Percentiles rank a stretch among this genome's conserved stretches.
Evolutionary conservation across 1,140 invertebrate species (phyloP).

Genomic region (Ericerus pela): DNA sequence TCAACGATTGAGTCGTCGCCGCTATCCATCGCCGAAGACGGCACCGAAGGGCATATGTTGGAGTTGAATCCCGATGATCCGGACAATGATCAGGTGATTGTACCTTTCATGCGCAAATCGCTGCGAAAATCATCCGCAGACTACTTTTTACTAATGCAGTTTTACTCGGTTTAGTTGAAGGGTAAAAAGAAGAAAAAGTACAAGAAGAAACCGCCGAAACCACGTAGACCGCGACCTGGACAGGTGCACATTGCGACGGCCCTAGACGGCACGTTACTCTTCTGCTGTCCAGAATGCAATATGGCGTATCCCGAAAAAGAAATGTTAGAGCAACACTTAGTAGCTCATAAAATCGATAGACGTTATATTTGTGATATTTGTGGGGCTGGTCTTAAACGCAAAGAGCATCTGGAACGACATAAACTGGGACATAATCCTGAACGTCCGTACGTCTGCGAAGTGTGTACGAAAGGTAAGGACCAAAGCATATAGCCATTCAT

Average conservation of each 20-base stretch:
- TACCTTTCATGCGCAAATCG: not conserved
- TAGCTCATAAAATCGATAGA: conserved; percentile 59
- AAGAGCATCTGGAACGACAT: conserved; percentile 62
- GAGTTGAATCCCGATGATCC: conserved; percentile 2
- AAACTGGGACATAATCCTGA: conserved; percentile 64
- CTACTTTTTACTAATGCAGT: not conserved
- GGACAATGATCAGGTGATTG: not conserved
- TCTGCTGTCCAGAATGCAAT: conserved; percentile 62
- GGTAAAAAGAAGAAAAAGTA: conserved; percentile 58
- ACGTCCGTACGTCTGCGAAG: conserved; percentile 55
- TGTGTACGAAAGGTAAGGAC: conserved; percentile 50
- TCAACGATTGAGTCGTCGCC: conserved; percentile 18
- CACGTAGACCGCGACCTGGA: conserved; percentile 51
- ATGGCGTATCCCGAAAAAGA: conserved; percentile 64
- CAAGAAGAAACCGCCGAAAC: conserved; percentile 61
- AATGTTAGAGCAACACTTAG: conserved; percentile 53
- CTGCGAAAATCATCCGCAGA: not conserved
- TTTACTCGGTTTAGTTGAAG: conserved; percentile 14
- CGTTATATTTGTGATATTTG: conserved; percentile 45
- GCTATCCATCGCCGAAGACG: not conserved
- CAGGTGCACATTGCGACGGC: conserved; percentile 55
- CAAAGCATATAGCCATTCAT: too few species aligned
- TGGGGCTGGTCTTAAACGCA: conserved; percentile 53
- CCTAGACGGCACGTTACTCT: conserved; percentile 51
- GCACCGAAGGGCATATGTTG: not conserved